Evolutionary conservation across 2,797 vertebrate genomes (phyloP).

Genomic region (Anas bernieri): DNA sequence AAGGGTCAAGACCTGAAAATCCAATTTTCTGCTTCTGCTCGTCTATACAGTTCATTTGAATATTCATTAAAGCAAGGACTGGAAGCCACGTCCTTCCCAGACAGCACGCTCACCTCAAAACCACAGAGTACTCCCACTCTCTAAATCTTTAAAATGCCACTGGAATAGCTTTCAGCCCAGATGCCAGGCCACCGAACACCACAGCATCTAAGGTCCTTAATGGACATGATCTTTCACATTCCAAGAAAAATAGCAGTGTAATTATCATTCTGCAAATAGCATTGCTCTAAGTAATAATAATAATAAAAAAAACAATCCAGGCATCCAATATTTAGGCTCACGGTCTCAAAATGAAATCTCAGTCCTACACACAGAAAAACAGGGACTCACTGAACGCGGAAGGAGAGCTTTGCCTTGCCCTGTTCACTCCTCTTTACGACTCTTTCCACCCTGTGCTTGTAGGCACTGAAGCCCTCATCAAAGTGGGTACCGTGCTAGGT

Average conservation of each 20-base stretch:
- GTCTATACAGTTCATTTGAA: neutral
- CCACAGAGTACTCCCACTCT: neutral
- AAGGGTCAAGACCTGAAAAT: neutral
- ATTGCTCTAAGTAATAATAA: neutral
- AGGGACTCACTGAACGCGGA: neutral
- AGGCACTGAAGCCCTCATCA: neutral
- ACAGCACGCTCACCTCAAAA: neutral
- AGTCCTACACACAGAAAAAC: neutral
- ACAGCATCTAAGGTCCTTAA: neutral
- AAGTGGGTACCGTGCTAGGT: neutral
- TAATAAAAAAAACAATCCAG: neutral
- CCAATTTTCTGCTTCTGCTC: neutral
- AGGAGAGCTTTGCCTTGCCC: neutral
- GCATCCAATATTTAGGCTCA: neutral
- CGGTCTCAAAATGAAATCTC: neutral
- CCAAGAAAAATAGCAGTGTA: neutral
- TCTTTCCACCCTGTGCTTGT: neutral
- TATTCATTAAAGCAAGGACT: fast-evolving
- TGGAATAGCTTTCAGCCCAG: neutral
- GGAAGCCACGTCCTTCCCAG: neutral
- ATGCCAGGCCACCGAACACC: neutral
- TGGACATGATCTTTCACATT: fast-evolving
- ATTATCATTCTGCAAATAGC: neutral
- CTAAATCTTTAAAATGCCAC: neutral
- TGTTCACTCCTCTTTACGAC: fast-evolving